phyloP scores from a whole-genome alignment of 92 coral and sea anemone genomes.

The Metridium senile region DNA sequence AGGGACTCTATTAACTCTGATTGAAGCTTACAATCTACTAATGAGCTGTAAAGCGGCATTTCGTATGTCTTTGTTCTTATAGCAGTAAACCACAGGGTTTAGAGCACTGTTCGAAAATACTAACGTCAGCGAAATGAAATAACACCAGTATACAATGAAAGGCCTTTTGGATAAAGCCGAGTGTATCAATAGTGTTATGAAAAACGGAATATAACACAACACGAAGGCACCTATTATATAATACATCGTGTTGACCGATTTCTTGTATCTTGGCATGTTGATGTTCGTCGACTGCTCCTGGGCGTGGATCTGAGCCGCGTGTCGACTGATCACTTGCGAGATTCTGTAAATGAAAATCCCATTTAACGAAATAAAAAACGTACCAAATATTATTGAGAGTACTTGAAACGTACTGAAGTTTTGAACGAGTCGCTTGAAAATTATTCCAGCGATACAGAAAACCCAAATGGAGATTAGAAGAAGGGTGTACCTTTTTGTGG shows the following conservation, averaged over 20 bases:
- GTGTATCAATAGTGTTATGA: background rate
- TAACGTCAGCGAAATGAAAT: background rate
- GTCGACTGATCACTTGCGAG: no score
- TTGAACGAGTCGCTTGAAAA: background rate
- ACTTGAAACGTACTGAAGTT: no score
- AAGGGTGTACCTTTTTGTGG: background rate
- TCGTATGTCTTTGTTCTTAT: constrained; percentile 5
- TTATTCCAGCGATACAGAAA: background rate
- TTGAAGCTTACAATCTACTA: no score
- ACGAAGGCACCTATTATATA: background rate
- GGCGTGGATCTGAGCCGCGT: no score
- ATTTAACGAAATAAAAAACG: no score
- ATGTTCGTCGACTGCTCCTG: no score
- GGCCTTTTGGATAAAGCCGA: background rate
- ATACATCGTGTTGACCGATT: no score
- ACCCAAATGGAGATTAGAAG: background rate
- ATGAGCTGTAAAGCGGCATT: background rate
- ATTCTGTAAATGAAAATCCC: no score
- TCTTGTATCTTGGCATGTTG: no score
- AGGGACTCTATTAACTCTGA: no score
- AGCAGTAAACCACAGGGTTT: constrained; percentile 17
- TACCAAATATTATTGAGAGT: no score
- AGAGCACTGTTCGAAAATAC: background rate
- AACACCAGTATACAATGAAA: background rate
- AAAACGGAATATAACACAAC: background rate